Evolutionary conservation across 2,888 invertebrate species (phyloP).

Genomic region (Leucophenga maculata): DNA sequence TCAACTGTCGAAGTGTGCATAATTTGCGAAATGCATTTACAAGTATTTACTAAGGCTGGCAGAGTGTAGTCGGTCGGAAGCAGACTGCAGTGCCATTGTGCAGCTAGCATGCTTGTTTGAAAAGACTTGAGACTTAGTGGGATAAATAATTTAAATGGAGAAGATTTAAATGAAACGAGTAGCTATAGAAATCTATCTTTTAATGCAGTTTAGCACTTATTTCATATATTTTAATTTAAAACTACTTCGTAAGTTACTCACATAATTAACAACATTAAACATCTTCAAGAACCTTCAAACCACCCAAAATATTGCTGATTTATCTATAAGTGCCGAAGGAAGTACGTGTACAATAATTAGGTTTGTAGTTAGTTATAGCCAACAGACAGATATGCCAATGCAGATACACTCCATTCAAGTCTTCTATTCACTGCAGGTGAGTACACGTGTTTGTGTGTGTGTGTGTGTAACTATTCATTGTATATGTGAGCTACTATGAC

Average conservation of each 20-base stretch:
- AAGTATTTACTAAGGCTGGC: no score
- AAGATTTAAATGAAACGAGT: no score
- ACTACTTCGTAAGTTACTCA: no score
- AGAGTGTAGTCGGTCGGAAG: not conserved
- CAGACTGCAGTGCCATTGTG: not conserved
- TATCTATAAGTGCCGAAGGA: slow-evolving; percentile 26
- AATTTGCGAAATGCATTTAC: not conserved
- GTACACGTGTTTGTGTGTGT: slow-evolving; percentile 1
- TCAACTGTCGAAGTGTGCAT: slow-evolving; percentile 26
- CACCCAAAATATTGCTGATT: not conserved
- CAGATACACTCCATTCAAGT: not conserved
- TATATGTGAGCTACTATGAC: no score
- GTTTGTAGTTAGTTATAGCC: slow-evolving; percentile 60
- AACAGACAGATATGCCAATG: slow-evolving; percentile 62
- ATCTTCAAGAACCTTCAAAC: not conserved
- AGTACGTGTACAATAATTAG: slow-evolving; percentile 58
- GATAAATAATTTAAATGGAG: no score
- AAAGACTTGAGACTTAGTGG: no score
- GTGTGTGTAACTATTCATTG: no score
- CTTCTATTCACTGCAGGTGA: not conserved
- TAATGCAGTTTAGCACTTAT: no score
- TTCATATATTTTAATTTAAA: no score
- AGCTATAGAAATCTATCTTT: no score
- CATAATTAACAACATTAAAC: no score
- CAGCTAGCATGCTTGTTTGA: no score